phyloP scores from a whole-genome alignment of 1,140 invertebrate genomes.

The Drosophila erecta region DNA sequence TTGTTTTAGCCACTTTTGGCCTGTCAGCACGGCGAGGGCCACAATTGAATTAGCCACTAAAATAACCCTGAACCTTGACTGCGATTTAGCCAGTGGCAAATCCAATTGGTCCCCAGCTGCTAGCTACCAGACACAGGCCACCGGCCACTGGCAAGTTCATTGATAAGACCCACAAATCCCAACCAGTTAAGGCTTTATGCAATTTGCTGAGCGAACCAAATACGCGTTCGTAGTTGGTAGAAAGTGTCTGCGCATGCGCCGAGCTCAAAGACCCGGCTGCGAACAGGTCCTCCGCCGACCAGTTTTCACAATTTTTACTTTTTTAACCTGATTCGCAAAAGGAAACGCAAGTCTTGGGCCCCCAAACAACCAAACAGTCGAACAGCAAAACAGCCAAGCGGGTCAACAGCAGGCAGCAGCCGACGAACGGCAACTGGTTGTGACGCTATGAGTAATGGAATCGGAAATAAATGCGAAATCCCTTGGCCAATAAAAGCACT shows the following conservation, averaged over 20 bases:
- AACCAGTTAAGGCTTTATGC: conserved; percentile 65
- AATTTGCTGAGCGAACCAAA: conserved; percentile 43
- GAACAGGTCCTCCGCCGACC: conserved; percentile 62
- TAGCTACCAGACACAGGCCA: background rate
- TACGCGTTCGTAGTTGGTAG: conserved; percentile 54
- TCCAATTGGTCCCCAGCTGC: conserved; percentile 32
- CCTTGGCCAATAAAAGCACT: conserved; percentile 42
- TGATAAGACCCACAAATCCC: conserved; percentile 61
- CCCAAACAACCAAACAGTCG: background rate
- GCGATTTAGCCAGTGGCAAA: conserved; percentile 49
- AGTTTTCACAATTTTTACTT: conserved; percentile 70
- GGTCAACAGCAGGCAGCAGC: conserved; percentile 49
- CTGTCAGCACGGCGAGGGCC: conserved; percentile 44
- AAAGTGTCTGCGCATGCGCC: conserved; percentile 55
- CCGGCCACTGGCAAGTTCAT: conserved; percentile 70
- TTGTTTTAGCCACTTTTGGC: conserved; percentile 35
- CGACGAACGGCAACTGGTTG: conserved; percentile 44
- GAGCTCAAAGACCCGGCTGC: conserved; percentile 34
- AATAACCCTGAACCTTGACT: conserved; percentile 74
- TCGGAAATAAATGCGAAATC: conserved; percentile 73
- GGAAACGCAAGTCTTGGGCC: conserved; percentile 51
- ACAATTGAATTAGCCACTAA: conserved; percentile 63
- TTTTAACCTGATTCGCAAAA: conserved; percentile 73
- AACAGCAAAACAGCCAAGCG: conserved; percentile 28
- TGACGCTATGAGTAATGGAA: conserved; percentile 57